Evolutionary conservation across 2,113 vertebrate genomes (phyloP).

Genomic region (human (Homo sapiens)): DNA sequence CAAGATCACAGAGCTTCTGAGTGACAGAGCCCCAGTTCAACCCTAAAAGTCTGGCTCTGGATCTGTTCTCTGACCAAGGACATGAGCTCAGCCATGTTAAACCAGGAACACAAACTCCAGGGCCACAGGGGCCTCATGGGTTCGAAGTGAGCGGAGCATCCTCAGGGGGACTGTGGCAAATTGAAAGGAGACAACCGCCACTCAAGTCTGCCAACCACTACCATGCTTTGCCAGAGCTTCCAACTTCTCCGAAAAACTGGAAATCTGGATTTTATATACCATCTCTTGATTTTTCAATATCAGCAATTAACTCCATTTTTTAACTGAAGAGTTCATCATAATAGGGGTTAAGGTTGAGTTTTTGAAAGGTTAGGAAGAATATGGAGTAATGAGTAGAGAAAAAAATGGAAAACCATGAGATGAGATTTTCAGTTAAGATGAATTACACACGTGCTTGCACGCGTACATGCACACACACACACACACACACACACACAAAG

Average conservation of each 20-base stretch:
- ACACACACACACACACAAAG: neutral
- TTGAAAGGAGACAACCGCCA: fast-evolving
- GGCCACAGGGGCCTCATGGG: fast-evolving
- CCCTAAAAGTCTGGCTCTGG: neutral
- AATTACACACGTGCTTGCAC: neutral
- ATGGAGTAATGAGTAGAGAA: neutral
- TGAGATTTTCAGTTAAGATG: neutral
- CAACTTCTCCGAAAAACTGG: neutral
- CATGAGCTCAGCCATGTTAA: neutral
- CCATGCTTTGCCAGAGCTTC: neutral
- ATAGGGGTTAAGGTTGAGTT: neutral
- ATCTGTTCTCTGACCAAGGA: neutral
- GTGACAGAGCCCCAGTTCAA: neutral
- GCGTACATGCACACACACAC: neutral
- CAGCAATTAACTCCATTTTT: neutral
- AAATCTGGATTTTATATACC: neutral
- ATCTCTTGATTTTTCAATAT: neutral
- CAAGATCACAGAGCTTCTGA: neutral
- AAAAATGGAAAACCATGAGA: neutral
- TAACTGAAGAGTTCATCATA: neutral
- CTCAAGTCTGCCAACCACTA: too few species aligned
- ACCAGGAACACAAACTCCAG: neutral
- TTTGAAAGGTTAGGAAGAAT: neutral
- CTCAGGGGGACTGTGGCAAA: fast-evolving
- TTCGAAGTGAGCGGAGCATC: neutral